Base-by-base conservation (phyloP, 2,888 invertebrate species). In the Phragmatobia fuliginosa region DNA sequence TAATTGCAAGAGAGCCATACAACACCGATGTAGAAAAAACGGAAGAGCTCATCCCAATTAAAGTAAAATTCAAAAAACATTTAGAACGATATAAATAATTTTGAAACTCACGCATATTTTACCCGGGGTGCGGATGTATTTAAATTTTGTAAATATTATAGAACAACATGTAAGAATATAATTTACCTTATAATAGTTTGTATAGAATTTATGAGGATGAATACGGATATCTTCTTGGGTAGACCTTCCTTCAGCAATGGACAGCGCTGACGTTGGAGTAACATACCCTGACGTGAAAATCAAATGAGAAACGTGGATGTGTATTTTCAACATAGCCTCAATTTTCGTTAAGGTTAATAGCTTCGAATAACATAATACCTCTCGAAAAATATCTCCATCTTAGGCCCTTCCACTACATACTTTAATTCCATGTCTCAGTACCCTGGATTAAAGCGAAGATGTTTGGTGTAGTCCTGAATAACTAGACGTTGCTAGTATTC, bases 381-480 rank as follows among this genome's bases (percentile, higher is more conserved):
- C 21, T 49, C 18, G 0, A 14, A 28, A 28, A 11, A 28, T 6
- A 56, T 28, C 16, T 25, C 28, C 36, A n/a, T 4, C 32, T 31
- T 61, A 49, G 32, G 14, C 80, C n/a, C 62, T 81, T 92, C 88
- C 68, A 90, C 87, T 28, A 0, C 31, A 87, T 28, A 0, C 32
- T 73, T 14, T 84, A 82, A 70, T 64, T 86, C 87, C 69, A 28
- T 59, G 74, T 71, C 75, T 76, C 81, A 80, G 86, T 81, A 86
- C 89, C 86, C 91, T 93, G 94, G 94, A 93, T 92, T 91, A 90
- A 90, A 92, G 92, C 86, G 90, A 92, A 93, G 93, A 93, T 92
- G 92, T 93, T 93, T 92, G 90, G 89, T 88, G 89, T 89, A 88
- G 88, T 90, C 88, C 88, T 91, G 91, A 92, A 91, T 92, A 91